A percentile compares a stretch with the other conserved stretches of the same genome.
phyloP scores from a whole-genome alignment of 2,888 invertebrate genomes.

The Uloborus plumipes region DNA sequence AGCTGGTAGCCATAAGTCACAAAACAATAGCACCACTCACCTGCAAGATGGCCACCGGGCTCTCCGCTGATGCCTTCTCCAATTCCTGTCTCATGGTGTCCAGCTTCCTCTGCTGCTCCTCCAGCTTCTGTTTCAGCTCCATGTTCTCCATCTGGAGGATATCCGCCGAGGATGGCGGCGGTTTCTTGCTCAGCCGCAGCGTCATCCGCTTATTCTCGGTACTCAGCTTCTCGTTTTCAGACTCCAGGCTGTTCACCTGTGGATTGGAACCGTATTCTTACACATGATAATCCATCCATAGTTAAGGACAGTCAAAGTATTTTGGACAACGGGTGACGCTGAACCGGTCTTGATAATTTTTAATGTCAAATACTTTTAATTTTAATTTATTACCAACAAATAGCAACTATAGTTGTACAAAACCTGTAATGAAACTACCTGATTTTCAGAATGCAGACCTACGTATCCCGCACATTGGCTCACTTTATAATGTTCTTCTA shows the following conservation, averaged over 20 bases:
- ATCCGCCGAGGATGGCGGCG: conserved; percentile 67
- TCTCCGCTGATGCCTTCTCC: conserved; percentile 34
- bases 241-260: conserved; percentile 74
- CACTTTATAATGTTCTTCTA: too few relatives aligned
- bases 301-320: too few relatives aligned
- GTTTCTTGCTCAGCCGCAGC: conserved; percentile 71
- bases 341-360: too few relatives aligned
- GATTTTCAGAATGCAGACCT: too few relatives aligned
- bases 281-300: background rate
- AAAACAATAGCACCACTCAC: conserved; percentile 3
- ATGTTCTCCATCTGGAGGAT: conserved; percentile 70
- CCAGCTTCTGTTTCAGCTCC: conserved; percentile 77
- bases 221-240: conserved; percentile 82
- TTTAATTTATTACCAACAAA: too few relatives aligned
- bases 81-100: conserved; percentile 51
- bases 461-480: too few relatives aligned
- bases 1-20: too few relatives aligned
- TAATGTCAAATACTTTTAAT: too few relatives aligned
- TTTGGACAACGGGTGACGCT: too few relatives aligned
- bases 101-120: conserved; percentile 76
- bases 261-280: background rate
- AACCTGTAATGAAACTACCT: too few relatives aligned
- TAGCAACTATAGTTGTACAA: too few relatives aligned
- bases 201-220: conserved; percentile 82
- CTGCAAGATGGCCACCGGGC: conserved; percentile 44